These are phyloP conservation scores for Caenorhabditis sp. DNA, from an alignment of 2,888 invertebrate species.

Conservation along the genomic window DNA sequence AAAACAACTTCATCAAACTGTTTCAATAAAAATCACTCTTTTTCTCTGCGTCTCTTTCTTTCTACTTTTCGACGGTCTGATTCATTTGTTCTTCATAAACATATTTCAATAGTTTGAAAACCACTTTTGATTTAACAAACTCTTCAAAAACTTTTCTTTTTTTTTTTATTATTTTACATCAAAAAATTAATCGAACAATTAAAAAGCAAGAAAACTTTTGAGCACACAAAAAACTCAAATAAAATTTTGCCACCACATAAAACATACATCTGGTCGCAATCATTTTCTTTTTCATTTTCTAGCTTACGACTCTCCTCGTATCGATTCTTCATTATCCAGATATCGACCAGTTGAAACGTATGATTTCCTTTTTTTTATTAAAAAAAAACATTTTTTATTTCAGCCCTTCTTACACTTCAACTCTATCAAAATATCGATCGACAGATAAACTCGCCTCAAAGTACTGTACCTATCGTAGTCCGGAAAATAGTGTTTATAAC, in stretches of 20 bases:
- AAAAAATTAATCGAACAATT: neutral
- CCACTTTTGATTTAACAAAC: too few relatives aligned
- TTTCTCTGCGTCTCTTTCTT: too few relatives aligned
- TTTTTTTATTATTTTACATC: too few relatives aligned
- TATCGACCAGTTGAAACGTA: conserved; percentile 30
- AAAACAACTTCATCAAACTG: too few relatives aligned
- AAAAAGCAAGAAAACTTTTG: neutral
- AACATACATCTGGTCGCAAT: neutral
- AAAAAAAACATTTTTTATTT: conserved; percentile 7
- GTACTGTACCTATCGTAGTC: conserved; percentile 27
- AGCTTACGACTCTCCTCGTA: conserved; percentile 28
- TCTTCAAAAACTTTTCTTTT: too few relatives aligned
- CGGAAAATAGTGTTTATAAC: conserved; percentile 24
- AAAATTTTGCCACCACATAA: conserved; percentile 1
- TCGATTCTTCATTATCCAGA: conserved; percentile 21
- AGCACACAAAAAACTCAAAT: neutral
- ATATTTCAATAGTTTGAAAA: too few relatives aligned
- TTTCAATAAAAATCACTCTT: too few relatives aligned
- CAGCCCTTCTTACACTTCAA: conserved; percentile 21
- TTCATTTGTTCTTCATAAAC: too few relatives aligned
- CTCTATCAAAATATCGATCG: conserved; percentile 29
- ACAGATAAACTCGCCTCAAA: conserved; percentile 24
- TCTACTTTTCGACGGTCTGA: too few relatives aligned
- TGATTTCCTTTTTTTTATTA: neutral
- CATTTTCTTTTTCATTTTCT: conserved; percentile 16